Evolutionary conservation across 1,140 invertebrate genomes (phyloP).

Genomic region (Drosophila yakuba): DNA sequence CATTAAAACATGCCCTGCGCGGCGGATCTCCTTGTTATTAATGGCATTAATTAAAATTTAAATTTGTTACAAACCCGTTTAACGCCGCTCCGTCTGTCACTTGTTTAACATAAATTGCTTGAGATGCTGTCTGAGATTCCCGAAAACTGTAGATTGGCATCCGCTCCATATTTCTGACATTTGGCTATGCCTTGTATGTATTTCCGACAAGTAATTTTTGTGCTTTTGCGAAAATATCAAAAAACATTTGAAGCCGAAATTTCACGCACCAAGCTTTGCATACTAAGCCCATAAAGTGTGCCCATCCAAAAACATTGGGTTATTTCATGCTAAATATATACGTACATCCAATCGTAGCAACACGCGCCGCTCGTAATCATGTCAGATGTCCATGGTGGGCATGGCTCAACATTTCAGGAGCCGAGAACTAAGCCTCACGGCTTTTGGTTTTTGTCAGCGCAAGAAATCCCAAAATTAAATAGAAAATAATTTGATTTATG

Average conservation of each 20-base stretch:
- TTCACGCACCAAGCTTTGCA: slow-evolving; percentile 15
- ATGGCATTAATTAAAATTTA: slow-evolving; percentile 74
- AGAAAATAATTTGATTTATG: slow-evolving; percentile 73
- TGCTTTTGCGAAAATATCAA: not conserved
- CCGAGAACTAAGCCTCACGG: slow-evolving; percentile 51
- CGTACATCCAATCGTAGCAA: slow-evolving; percentile 11
- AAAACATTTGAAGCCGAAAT: slow-evolving; percentile 27
- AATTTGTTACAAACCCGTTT: slow-evolving; percentile 70
- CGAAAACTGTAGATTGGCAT: slow-evolving; percentile 2
- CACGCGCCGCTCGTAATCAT: slow-evolving; percentile 25
- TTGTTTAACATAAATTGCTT: slow-evolving; percentile 19
- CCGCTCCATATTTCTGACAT: slow-evolving; percentile 19
- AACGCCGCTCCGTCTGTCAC: slow-evolving; percentile 31
- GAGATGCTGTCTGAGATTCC: slow-evolving; percentile 29
- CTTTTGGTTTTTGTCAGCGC: slow-evolving; percentile 55
- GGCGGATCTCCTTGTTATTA: slow-evolving; percentile 48
- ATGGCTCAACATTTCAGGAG: slow-evolving; percentile 46
- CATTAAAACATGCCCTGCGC: slow-evolving; percentile 39
- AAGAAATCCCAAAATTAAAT: slow-evolving; percentile 62
- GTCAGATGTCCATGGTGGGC: slow-evolving; percentile 45
- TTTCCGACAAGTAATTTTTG: slow-evolving; percentile 21
- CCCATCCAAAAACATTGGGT: not conserved
- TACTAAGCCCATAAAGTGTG: slow-evolving; percentile 28
- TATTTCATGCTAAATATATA: slow-evolving; percentile 1
- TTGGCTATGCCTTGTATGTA: not conserved